Conservation (phyloP, 1,140 invertebrate species). For the Caenorhabditis inopinata region DNA sequence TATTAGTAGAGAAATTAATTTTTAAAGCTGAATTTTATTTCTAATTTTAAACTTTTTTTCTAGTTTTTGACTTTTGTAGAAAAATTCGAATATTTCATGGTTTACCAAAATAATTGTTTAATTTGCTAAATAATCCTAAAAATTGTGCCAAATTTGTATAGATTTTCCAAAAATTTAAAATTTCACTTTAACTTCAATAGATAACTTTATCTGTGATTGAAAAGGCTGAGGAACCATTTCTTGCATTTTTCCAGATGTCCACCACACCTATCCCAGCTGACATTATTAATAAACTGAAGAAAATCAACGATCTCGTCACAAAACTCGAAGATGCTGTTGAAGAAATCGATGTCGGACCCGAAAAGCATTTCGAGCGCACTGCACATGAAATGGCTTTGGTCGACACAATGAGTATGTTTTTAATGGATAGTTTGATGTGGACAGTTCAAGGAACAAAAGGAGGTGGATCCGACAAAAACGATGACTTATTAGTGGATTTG, state of each 20-base stretch:
- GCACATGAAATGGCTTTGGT: conserved; percentile 9
- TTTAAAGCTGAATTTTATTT: too few relatives aligned
- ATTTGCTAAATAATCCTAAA: too few relatives aligned
- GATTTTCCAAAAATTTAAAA: too few relatives aligned
- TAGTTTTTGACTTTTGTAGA: too few relatives aligned
- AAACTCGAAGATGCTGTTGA: conserved; percentile 1
- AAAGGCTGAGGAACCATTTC: too few relatives aligned
- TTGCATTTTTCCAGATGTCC: neutral
- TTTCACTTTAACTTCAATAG: too few relatives aligned
- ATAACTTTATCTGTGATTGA: too few relatives aligned
- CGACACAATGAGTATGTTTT: conserved; percentile 6
- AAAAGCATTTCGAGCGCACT: conserved; percentile 3
- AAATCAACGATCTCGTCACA: neutral
- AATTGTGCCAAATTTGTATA: too few relatives aligned
- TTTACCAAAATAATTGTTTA: too few relatives aligned
- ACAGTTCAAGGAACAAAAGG: conserved; percentile 1
- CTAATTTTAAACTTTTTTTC: too few relatives aligned
- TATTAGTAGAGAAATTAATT: too few relatives aligned
- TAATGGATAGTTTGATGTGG: conserved; percentile 1
- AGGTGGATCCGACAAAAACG: neutral
- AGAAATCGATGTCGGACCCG: neutral
- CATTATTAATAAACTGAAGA: neutral
- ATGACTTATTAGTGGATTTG: neutral
- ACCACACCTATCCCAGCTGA: neutral
- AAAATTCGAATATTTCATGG: too few relatives aligned